Conservation (phyloP, 2,797 vertebrate genomes). For the Sebastes umbrosus region DNA sequence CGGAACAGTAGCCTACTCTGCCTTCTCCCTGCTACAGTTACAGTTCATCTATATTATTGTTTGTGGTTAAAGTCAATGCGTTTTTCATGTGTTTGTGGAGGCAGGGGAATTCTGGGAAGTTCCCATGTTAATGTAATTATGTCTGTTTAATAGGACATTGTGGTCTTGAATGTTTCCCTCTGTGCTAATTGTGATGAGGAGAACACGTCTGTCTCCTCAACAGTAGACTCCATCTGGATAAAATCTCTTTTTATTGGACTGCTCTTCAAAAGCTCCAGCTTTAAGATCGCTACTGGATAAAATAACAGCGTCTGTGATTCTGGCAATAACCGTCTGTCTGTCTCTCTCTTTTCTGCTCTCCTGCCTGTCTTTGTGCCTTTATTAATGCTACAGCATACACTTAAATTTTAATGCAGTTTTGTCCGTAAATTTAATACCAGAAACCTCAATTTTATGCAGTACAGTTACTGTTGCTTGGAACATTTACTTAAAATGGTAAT, state of each 20-base stretch:
- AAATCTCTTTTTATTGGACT: slow-evolving; percentile 66
- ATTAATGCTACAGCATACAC: not conserved
- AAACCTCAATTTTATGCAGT: not conserved
- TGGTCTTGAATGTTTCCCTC: slow-evolving; percentile 61
- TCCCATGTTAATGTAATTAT: slow-evolving; percentile 73
- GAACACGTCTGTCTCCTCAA: slow-evolving; percentile 50
- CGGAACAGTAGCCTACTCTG: slow-evolving; percentile 29
- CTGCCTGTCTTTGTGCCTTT: not conserved
- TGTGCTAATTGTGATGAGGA: slow-evolving; percentile 68
- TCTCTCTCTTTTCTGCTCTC: slow-evolving; percentile 42
- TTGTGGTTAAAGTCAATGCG: slow-evolving; percentile 45
- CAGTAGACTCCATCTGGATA: slow-evolving; percentile 69
- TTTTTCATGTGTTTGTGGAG: slow-evolving; percentile 57
- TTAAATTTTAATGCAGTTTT: not conserved
- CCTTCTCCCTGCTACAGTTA: slow-evolving; percentile 24
- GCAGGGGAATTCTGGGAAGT: slow-evolving; percentile 68
- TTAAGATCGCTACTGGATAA: slow-evolving; percentile 55
- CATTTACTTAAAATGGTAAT: not conserved
- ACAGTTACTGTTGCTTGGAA: not conserved
- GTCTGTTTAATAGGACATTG: slow-evolving; percentile 62
- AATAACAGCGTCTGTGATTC: slow-evolving; percentile 78
- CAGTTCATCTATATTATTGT: slow-evolving; percentile 50
- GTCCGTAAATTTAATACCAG: not conserved
- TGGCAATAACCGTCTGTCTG: slow-evolving; percentile 38
- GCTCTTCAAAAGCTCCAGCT: slow-evolving; percentile 50